Percentiles rank a stretch among this genome's conserved stretches.
Evolutionary conservation across 2,797 vertebrate genomes (phyloP).

Genomic region (Trichosurus vulpecula): DNA sequence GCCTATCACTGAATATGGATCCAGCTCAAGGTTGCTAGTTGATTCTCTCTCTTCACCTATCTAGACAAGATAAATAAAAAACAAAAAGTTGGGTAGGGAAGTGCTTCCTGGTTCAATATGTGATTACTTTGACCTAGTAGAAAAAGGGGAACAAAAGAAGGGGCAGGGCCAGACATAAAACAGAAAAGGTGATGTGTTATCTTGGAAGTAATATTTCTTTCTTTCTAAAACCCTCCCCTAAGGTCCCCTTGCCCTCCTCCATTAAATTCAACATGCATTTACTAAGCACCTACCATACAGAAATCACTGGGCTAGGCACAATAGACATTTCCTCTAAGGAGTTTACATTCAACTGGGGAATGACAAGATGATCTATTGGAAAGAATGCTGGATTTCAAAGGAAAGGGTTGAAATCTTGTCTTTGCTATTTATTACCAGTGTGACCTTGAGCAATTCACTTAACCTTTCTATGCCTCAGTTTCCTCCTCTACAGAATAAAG

Average conservation of each 20-base stretch:
- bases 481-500: background rate
- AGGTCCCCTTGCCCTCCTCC: background rate
- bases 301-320: background rate
- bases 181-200: background rate
- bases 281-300: background rate
- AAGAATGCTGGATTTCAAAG: background rate
- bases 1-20: background rate
- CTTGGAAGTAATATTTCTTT: background rate
- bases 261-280: background rate
- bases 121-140: background rate
- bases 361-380: background rate
- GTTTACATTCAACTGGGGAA: background rate
- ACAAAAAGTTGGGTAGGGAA: background rate
- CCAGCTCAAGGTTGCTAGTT: background rate
- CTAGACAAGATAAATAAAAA: background rate
- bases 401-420: background rate
- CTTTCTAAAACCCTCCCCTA: background rate
- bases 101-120: background rate
- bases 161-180: background rate
- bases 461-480: background rate
- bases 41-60: background rate
- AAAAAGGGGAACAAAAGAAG: background rate
- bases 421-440: background rate
- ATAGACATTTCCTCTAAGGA: background rate
- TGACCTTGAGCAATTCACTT: background rate